Conservation (phyloP, 30 jellyfish, hydroid and myxozoan genomes). For the Aurelia aurita region DNA sequence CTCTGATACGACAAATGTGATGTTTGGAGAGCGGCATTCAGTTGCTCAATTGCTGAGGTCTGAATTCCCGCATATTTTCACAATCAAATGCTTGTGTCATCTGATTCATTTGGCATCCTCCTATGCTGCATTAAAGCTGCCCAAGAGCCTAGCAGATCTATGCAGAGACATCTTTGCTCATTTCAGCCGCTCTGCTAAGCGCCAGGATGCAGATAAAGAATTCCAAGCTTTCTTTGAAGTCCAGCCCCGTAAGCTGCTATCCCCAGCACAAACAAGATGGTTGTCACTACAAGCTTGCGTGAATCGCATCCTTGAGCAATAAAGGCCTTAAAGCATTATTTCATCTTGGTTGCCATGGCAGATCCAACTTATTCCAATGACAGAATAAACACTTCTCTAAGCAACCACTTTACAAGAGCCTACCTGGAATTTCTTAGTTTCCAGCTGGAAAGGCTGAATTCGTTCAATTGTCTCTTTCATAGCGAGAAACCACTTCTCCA, state of each 20-base stretch:
- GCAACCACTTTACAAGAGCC: conserved; percentile 33
- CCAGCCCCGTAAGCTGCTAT: conserved; percentile 59
- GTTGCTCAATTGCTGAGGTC: conserved; percentile 32
- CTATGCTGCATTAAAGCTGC: conserved; percentile 54
- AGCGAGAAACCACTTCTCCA: conserved; percentile 58
- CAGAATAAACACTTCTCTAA: conserved; percentile 22
- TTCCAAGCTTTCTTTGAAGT: conserved; percentile 48
- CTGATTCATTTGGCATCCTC: conserved; percentile 71
- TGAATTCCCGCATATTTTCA: conserved; percentile 25
- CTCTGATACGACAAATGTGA: conserved; percentile 70
- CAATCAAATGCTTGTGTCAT: conserved; percentile 57
- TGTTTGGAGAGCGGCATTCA: conserved; percentile 74
- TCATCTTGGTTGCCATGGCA: conserved; percentile 25
- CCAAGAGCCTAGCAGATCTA: conserved; percentile 53
- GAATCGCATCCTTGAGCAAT: conserved; percentile 54
- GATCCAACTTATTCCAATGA: conserved; percentile 55
- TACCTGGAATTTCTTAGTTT: conserved; percentile 59
- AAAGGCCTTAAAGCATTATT: conserved; percentile 54
- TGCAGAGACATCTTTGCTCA: conserved; percentile 58
- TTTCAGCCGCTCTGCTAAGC: conserved; percentile 57
- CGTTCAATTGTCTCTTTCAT: conserved; percentile 62
- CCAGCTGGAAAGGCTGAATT: conserved; percentile 57
- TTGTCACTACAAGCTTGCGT: conserved; percentile 58
- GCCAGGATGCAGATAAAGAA: conserved; percentile 48
- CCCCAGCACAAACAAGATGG: conserved; percentile 77